Evolutionary conservation across 2,113 vertebrate genomes (phyloP).

Genomic region (Pogona vitticeps): DNA sequence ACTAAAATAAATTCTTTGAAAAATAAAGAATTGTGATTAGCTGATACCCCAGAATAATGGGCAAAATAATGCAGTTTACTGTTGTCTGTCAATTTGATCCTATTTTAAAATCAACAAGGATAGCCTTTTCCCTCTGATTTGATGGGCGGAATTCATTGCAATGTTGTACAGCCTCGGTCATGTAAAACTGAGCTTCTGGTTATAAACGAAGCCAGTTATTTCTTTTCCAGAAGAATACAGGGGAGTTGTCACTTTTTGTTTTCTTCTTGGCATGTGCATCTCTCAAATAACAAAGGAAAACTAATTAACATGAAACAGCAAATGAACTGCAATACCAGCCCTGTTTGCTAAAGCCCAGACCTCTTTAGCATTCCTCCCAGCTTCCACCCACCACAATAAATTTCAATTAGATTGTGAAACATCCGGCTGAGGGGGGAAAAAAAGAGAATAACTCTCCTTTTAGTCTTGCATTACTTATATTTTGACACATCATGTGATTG

Average conservation of each 20-base stretch:
- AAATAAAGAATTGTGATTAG: too few species aligned
- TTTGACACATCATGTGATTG: constrained; percentile 16
- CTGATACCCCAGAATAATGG: neutral
- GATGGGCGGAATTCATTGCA: constrained; percentile 15
- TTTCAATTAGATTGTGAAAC: constrained; percentile 59
- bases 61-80: neutral
- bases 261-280: constrained; percentile 6
- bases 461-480: constrained; percentile 44
- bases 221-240: constrained; percentile 43
- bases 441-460: constrained; percentile 41
- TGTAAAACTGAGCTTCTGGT: constrained; percentile 57
- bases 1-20: too few species aligned
- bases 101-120: neutral
- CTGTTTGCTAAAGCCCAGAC: constrained; percentile 37
- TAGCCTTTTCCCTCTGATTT: neutral
- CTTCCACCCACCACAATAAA: constrained; percentile 60
- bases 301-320: constrained; percentile 60
- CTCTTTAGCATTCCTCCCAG: constrained; percentile 59
- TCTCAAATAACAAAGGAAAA: constrained; percentile 55
- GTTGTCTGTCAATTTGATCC: neutral
- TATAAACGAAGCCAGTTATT: constrained; percentile 21
- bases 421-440: constrained; percentile 8
- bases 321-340: constrained; percentile 47
- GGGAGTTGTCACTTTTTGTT: constrained; percentile 22
- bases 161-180: constrained; percentile 43